Conservation (phyloP, 2,888 invertebrate species). For the Uloborus plumipes region DNA sequence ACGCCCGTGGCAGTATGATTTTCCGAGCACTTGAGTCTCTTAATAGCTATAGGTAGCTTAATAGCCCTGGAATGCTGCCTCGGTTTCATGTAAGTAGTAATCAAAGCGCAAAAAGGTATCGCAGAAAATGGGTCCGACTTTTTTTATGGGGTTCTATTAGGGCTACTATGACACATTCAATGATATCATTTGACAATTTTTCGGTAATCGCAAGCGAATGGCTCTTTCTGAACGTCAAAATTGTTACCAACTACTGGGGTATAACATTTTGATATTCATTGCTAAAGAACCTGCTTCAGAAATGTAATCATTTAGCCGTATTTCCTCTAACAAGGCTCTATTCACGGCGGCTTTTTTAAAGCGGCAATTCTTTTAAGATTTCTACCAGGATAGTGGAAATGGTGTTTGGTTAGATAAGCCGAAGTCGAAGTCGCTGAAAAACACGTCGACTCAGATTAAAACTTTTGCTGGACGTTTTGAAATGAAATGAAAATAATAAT, state of each 20-base stretch:
- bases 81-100: slow-evolving; percentile 23
- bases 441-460: too few relatives aligned
- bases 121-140: slow-evolving; percentile 16
- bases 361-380: too few relatives aligned
- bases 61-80: slow-evolving; percentile 7
- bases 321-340: too few relatives aligned
- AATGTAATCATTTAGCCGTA: slow-evolving; percentile 12
- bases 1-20: slow-evolving; percentile 37
- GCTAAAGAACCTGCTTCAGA: background rate
- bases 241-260: slow-evolving; percentile 59
- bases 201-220: slow-evolving; percentile 44
- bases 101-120: slow-evolving; percentile 7
- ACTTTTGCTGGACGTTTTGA: too few relatives aligned
- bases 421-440: too few relatives aligned
- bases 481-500: too few relatives aligned
- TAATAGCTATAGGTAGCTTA: slow-evolving; percentile 38
- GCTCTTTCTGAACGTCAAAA: slow-evolving; percentile 13
- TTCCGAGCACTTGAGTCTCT: slow-evolving; percentile 56
- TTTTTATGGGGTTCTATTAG: slow-evolving; percentile 20
- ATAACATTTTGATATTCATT: slow-evolving; percentile 26
- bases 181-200: slow-evolving; percentile 39
- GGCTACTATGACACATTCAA: slow-evolving; percentile 55
- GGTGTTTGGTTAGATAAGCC: too few relatives aligned
- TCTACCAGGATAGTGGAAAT: too few relatives aligned
- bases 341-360: too few relatives aligned